phyloP scores from a whole-genome alignment of 2,888 invertebrate genomes.

The Sicus ferrugineus region DNA sequence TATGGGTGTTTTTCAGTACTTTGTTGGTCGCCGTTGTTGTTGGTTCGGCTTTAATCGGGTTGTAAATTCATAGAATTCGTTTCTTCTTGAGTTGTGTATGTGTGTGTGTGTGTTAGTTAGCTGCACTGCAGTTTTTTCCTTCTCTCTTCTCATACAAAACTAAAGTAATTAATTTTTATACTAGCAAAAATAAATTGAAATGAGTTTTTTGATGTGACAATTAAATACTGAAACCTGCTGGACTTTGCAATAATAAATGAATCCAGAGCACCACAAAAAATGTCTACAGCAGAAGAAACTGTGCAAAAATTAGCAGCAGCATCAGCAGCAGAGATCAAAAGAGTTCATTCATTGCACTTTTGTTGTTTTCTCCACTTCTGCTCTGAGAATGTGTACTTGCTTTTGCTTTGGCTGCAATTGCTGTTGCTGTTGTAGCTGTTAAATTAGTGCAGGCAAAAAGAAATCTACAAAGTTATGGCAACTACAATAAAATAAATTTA shows the following conservation, averaged over 20 bases:
- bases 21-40: slow-evolving; percentile 27
- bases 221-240: neutral
- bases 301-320: neutral
- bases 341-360: slow-evolving; percentile 30
- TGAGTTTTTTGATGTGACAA: neutral
- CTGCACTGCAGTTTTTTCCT: slow-evolving; percentile 31
- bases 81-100: too few species aligned
- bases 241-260: too few species aligned
- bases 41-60: slow-evolving; percentile 11
- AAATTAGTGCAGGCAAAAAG: slow-evolving; percentile 14
- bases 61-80: slow-evolving; percentile 9
- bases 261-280: too few species aligned
- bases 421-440: slow-evolving; percentile 7
- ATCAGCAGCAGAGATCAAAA: slow-evolving; percentile 31
- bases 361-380: neutral
- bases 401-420: neutral
- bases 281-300: slow-evolving; percentile 11
- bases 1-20: slow-evolving; percentile 30
- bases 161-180: neutral
- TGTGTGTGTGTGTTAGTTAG: slow-evolving; percentile 15
- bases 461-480: slow-evolving; percentile 5
- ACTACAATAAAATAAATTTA: slow-evolving; percentile 23
- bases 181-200: neutral
- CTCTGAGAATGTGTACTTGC: slow-evolving; percentile 15
- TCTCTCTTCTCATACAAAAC: neutral